phyloP scores from a whole-genome alignment of 2,888 invertebrate species.

The Cephonodes hylas region DNA sequence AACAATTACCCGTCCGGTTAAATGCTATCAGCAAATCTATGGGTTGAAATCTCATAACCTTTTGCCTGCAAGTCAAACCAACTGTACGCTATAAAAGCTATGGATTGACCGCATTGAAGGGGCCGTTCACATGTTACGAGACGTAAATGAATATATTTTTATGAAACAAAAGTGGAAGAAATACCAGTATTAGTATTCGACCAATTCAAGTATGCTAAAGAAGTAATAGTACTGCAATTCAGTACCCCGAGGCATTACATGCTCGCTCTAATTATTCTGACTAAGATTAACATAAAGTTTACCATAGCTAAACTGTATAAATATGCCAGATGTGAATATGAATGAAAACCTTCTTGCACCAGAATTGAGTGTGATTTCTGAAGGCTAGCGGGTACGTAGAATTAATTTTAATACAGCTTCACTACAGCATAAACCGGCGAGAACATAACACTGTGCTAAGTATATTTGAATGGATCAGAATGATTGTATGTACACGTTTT shows the following conservation, averaged over 20 bases:
- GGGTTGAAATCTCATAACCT: slow-evolving; percentile 76
- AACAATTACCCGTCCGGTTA: slow-evolving; percentile 74
- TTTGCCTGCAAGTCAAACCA: slow-evolving; percentile 67
- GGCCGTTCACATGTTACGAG: slow-evolving; percentile 41
- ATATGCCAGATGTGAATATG: background rate
- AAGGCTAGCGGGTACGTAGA: slow-evolving; percentile 1
- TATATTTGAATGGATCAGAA: background rate
- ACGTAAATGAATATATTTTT: background rate
- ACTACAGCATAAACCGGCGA: background rate
- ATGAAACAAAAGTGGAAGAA: too few species aligned
- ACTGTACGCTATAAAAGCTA: slow-evolving; percentile 16
- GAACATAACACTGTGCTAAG: background rate
- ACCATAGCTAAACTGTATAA: background rate
- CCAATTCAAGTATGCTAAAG: background rate
- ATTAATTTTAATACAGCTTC: too few species aligned
- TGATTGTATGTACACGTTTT: background rate
- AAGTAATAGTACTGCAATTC: background rate
- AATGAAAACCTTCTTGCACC: background rate
- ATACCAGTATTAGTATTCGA: background rate
- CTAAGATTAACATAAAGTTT: background rate
- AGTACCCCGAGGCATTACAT: background rate
- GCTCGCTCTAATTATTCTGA: background rate
- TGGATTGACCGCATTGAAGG: slow-evolving; percentile 34
- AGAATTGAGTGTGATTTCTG: background rate
- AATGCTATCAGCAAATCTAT: slow-evolving; percentile 76